phyloP scores from a whole-genome alignment of 92 coral and sea anemone genomes.

The Virgularia gustaviana region DNA sequence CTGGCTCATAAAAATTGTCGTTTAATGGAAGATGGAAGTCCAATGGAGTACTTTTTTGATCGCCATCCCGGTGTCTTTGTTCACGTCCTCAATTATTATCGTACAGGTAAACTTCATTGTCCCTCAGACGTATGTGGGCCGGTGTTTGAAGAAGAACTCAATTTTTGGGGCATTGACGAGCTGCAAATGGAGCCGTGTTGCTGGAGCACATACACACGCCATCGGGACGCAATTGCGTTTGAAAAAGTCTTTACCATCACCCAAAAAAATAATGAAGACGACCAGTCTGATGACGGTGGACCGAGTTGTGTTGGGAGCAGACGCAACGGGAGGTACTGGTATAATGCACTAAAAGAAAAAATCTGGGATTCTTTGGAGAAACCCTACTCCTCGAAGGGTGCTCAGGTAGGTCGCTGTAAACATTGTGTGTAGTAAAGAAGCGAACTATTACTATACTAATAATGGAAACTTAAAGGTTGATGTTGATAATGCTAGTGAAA shows the following conservation, averaged over 20 bases:
- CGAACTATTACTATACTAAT: not conserved
- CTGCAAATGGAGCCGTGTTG: constrained; percentile 99
- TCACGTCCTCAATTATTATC: constrained; percentile 82
- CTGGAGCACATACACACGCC: constrained; percentile 97
- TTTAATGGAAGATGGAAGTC: constrained; percentile 22
- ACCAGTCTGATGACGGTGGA: constrained; percentile 71
- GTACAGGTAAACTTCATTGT: constrained; percentile 97
- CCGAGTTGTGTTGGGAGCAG: constrained; percentile 54
- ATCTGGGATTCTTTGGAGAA: constrained; percentile 88
- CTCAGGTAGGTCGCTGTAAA: constrained; percentile 67
- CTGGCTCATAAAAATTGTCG: constrained; percentile 58
- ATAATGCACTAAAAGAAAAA: constrained; percentile 44
- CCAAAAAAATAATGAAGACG: constrained; percentile 65
- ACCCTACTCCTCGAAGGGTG: constrained; percentile 93
- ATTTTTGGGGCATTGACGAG: constrained; percentile 97
- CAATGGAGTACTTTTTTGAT: constrained; percentile 77
- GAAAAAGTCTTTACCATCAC: constrained; percentile 85
- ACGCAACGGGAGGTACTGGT: constrained; percentile 27
- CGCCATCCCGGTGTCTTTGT: constrained; percentile 94
- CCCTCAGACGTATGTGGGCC: constrained; percentile 98
- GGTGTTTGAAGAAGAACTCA: constrained; percentile 88
- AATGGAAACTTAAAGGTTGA: constrained; percentile 3
- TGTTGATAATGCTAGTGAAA: constrained; percentile 30
- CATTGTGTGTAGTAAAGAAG: too few relatives aligned
- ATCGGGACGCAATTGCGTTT: constrained; percentile 89